Base-by-base conservation (phyloP, 2,797 vertebrate genomes). In the Lepus oiostolus region DNA sequence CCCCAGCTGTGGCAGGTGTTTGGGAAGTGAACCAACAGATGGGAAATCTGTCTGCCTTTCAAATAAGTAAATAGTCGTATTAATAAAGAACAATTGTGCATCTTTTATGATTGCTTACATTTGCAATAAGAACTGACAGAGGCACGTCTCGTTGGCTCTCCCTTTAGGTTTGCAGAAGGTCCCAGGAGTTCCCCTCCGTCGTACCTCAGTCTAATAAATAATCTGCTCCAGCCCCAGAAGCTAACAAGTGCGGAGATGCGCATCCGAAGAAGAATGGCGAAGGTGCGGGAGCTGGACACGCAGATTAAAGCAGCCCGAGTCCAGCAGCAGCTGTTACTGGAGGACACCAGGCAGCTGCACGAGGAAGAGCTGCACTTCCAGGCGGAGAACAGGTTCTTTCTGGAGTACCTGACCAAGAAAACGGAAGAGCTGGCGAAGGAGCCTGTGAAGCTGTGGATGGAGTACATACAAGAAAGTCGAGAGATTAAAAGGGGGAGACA, bases 361-460 rank as follows among this genome's bases (percentile, higher is more conserved):
- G 35, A 58, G 4, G 97, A 97, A 86, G 85, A 96, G 2, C 38
- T 68, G 47, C 67, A 14, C 1, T 90, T 98, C 5, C 92, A 94
- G 21, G 82, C 52, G 30, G 96, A 97, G 90, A 97, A 94, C 85
- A 96, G 93, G 71, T 97, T 96, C 17, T 97, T 98, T 32, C 58
- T 96, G 80, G 84, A 95, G 52, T 98, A 98, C 88, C 90, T 98
- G 83, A 95, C 89, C 38, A 93, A 97, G 65, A 82, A 92, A 54
- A 97, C 90, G 6, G 96, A 98, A 84, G 96, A 97, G 21, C 95
- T 81, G 9, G 94, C 93, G 85, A 97, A 60, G 13, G 91, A 88
- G 13, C 95, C 96, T 12, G 65, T 96, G 30, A 97, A 94, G 19
- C 94, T 98, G 22, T 97, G 96, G 68, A 95, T 98, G 70, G 97